Evolutionary conservation across 2,797 vertebrate genomes (phyloP), one percentile per base, ranked within the genome.

Genomic region (Poecilia velifera): DNA sequence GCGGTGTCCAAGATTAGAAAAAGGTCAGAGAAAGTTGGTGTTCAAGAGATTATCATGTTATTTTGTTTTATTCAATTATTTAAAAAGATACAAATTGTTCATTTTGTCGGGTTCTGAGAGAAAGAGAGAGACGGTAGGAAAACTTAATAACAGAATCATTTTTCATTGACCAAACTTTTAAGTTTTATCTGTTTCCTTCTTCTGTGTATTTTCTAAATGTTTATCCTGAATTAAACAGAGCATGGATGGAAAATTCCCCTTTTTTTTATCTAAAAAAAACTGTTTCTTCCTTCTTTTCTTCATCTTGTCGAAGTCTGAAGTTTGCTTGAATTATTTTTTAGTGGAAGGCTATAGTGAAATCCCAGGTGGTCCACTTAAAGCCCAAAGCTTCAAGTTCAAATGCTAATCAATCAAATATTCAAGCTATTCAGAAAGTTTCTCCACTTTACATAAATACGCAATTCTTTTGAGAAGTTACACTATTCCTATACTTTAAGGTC

Each of bases 321-420:
- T 72, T 70, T 59, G 73, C 34, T 8, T 31, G 18, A 43, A 31
- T 36, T 31, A 79, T 9, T 4, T 74, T 79, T 74, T 3, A 36
- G 22, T 7, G 22, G 51, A 72, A 59, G 28, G 39, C 31, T 31
- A 62, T 36, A 41, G 47, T 55, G 4, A 75, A 75, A 45, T 68
- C 28, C 47, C 13, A 0, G 20, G 28, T 74, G 47, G 46, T 31
- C 4, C 53, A 36, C 34, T 36, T 47, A 49, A 51, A 68, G 20
- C 73, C 46, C 78, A 18, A 53, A 57, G 22, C 47, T 55, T n/a
- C 66, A 45, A 28, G 41, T 57, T 75, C 59, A 70, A 43, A 73
- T 4, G 43, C 31, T 57, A 46, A 68, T 55, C 12, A 45, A 74
- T 36, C 41, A 12, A 74, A 64, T n/a, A 51, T 45, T 41, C 25